Evolutionary conservation across 2,797 vertebrate species (phyloP).

Genomic region (Malacoraja senta): DNA sequence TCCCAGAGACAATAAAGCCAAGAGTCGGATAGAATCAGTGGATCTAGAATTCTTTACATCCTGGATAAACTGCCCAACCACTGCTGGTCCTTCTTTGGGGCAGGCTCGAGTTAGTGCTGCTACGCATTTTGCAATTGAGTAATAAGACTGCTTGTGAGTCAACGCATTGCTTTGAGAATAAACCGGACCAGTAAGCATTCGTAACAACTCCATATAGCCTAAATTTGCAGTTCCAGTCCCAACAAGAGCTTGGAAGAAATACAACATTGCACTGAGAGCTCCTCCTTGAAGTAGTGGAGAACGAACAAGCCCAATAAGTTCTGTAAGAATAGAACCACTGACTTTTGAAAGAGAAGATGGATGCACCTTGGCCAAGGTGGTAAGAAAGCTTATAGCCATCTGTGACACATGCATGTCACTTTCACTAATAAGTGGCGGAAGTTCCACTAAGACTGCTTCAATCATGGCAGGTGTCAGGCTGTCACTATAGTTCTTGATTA

Average conservation of each 20-base stretch:
- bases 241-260: constrained; percentile 93
- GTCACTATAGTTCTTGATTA: constrained; percentile 85
- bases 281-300: constrained; percentile 94
- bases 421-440: constrained; percentile 92
- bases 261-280: constrained; percentile 91
- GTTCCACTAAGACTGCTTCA: constrained; percentile 90
- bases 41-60: constrained; percentile 98
- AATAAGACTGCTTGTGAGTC: constrained; percentile 97
- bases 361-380: constrained; percentile 90
- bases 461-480: constrained; percentile 91
- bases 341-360: constrained; percentile 92
- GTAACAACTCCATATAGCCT: constrained; percentile 94
- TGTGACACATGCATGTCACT: constrained; percentile 98
- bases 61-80: constrained; percentile 97
- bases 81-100: constrained; percentile 87
- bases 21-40: constrained; percentile 90
- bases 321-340: constrained; percentile 84
- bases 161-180: constrained; percentile 87
- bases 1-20: constrained; percentile 89
- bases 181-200: constrained; percentile 93
- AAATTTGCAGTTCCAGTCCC: constrained; percentile 80
- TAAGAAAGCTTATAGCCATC: constrained; percentile 96
- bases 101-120: constrained; percentile 92
- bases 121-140: constrained; percentile 97
- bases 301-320: constrained; percentile 88